These are phyloP conservation scores for Listrodromus nycthemerus DNA, from an alignment of 2,888 invertebrate genomes.

Conservation along the genomic window DNA sequence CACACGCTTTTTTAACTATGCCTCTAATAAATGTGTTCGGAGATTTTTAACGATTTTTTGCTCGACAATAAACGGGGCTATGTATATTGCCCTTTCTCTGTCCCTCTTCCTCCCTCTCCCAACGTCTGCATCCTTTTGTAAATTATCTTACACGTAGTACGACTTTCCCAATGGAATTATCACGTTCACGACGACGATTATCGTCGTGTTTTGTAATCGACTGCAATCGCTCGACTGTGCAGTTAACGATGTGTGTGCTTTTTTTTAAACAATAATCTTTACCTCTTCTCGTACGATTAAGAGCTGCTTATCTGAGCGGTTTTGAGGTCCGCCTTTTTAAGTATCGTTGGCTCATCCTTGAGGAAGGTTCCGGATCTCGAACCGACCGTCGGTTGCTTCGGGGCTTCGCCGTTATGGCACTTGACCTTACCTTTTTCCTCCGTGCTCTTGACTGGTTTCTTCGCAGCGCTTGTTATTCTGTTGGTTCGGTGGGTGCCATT, in stretches of 20 bases:
- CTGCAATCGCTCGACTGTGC: slow-evolving; percentile 15
- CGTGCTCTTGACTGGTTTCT: slow-evolving; percentile 68
- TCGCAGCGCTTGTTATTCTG: slow-evolving; percentile 69
- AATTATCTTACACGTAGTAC: slow-evolving; percentile 71
- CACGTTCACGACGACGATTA: slow-evolving; percentile 70
- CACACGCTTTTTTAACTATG: slow-evolving; percentile 64
- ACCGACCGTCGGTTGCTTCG: slow-evolving; percentile 84
- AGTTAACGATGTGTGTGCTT: not conserved
- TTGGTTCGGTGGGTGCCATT: slow-evolving; percentile 72
- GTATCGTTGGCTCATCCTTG: slow-evolving; percentile 90
- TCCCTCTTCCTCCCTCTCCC: slow-evolving; percentile 23
- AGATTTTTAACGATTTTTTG: slow-evolving; percentile 34
- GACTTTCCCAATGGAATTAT: slow-evolving; percentile 74
- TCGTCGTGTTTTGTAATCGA: slow-evolving; percentile 35
- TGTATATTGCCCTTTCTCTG: not conserved
- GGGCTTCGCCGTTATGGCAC: slow-evolving; percentile 77
- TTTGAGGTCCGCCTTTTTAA: slow-evolving; percentile 85
- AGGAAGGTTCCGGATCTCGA: slow-evolving; percentile 90
- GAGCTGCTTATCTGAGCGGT: slow-evolving; percentile 78
- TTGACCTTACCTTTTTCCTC: slow-evolving; percentile 78
- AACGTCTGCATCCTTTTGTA: slow-evolving; percentile 45
- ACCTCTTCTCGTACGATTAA: slow-evolving; percentile 68
- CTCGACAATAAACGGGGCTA: slow-evolving; percentile 17
- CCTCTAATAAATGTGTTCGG: slow-evolving; percentile 73
- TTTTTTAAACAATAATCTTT: not conserved